Evolutionary conservation across 1,140 invertebrate genomes (phyloP).

Genomic region (Drosophila pectinifera): DNA sequence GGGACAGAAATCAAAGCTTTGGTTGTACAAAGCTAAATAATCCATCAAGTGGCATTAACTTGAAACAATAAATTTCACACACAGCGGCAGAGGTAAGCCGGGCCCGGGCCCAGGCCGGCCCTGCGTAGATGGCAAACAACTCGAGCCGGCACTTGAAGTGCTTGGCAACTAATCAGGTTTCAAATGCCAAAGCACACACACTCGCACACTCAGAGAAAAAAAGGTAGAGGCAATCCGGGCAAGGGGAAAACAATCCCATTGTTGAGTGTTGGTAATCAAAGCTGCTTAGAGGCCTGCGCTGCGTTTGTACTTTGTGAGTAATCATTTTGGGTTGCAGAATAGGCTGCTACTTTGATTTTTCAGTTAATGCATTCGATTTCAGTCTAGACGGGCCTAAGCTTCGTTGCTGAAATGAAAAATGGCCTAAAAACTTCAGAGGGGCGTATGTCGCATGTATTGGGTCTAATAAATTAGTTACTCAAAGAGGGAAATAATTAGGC

Average conservation of each 20-base stretch:
- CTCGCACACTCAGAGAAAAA: constrained; percentile 23
- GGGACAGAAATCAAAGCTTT: constrained; percentile 62
- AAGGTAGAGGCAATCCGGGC: constrained; percentile 23
- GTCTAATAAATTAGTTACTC: background rate
- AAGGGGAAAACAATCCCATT: constrained; percentile 16
- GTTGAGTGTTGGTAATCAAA: constrained; percentile 68
- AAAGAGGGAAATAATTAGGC: too few relatives aligned
- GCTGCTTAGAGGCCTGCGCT: constrained; percentile 59
- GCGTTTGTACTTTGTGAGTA: constrained; percentile 60
- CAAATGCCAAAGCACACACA: constrained; percentile 62
- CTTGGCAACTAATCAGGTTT: constrained; percentile 78
- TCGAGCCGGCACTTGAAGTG: constrained; percentile 68
- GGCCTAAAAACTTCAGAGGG: background rate
- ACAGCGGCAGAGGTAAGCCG: constrained; percentile 45
- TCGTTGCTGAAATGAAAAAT: constrained; percentile 7
- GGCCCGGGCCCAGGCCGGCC: constrained; percentile 1
- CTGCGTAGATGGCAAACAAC: constrained; percentile 18
- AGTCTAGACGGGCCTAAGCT: constrained; percentile 63
- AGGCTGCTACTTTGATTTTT: constrained; percentile 19
- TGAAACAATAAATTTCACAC: constrained; percentile 82
- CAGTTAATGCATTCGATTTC: constrained; percentile 45
- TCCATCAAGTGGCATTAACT: constrained; percentile 84
- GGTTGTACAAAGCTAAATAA: constrained; percentile 74
- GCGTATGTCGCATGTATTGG: background rate
- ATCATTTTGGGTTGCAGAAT: too few relatives aligned